These are phyloP conservation scores for Trinectes maculatus DNA, from an alignment of 2,113 vertebrate genomes.

Conservation along the genomic window DNA sequence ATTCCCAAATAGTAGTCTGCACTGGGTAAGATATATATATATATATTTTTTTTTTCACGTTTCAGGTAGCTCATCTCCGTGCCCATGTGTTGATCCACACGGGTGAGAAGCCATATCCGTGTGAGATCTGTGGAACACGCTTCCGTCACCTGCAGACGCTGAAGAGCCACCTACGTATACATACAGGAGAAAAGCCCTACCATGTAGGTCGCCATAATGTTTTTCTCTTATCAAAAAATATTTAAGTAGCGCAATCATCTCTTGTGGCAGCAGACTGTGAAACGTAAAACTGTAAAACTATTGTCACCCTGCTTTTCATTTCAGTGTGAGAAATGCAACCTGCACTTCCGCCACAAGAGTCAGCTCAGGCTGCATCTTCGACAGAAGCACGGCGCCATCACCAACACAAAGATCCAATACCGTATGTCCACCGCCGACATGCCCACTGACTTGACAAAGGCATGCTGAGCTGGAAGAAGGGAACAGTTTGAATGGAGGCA, in stretches of 20 bases:
- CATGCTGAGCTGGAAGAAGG: constrained; percentile 83
- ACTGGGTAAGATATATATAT: no score
- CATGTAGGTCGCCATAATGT: constrained; percentile 88
- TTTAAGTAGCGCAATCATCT: no score
- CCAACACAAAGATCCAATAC: constrained; percentile 99
- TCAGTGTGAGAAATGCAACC: constrained; percentile 99
- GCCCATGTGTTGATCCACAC: constrained; percentile 98
- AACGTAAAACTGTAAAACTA: not conserved
- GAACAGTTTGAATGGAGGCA: constrained; percentile 33
- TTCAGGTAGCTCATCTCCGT: constrained; percentile 95
- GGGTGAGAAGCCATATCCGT: constrained; percentile 97
- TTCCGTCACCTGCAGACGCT: constrained; percentile 97
- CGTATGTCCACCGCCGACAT: constrained; percentile 87
- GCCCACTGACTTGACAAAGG: constrained; percentile 89
- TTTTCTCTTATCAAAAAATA: no score
- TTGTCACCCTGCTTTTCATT: not conserved
- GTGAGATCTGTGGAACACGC: constrained; percentile 96
- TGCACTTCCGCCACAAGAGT: constrained; percentile 99
- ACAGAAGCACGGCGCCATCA: constrained; percentile 99
- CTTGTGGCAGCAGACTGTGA: no score
- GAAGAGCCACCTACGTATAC: constrained; percentile 97
- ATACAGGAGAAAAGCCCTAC: constrained; percentile 98
- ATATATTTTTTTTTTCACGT: no score
- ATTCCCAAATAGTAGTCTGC: not conserved
- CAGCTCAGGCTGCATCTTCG: constrained; percentile 95